Evolutionary conservation across 2,113 vertebrate species (phyloP), one percentile per base, ranked within the genome.

Genomic region (Caranx melampygus): DNA sequence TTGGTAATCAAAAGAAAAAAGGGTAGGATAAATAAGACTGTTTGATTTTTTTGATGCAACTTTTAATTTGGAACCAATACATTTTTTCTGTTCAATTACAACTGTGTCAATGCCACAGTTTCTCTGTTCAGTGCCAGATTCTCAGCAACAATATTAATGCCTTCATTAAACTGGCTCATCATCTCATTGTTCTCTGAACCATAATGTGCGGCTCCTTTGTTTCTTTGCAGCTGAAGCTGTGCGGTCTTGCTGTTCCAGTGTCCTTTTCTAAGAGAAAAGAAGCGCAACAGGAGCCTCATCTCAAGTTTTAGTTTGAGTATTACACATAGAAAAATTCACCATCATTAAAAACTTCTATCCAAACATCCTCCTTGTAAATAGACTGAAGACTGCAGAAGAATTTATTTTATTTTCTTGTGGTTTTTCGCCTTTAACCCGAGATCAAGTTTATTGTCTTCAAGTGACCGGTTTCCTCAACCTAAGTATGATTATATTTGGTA

Each of bases 401-500:
- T 67, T 66, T 64, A 26, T 75, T 73, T 74, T 0, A 49, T 65
- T 67, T 42, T 11, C 13, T 0, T 45, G 61, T 79, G 67, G 71
- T 45, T 75, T 60, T 73, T 67, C 66, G 34, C 49, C 57, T 63
- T 66, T 65, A 20, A 45, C 82, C 6, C 16, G 26, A 40, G 75
- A 79, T 61, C 26, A 21, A 42, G 65, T 84, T 85, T 37, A 75
- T 78, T 4, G 4, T 85, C 69, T 84, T 49, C 40, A 49, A 64
- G 57, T 44, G 65, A 21, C 62, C 58, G 62, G 66, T 59, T 75
- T 34, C 34, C 21, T 74, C 9, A 31, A 10, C 34, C 15, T 3
- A 66, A 72, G 68, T 52, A 37, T 14, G 75, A 78, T 78, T 72
- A 49, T 69, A 63, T 75, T 78, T 78, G 79, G 73, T 70, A 73